A percentile compares a stretch with the other conserved stretches of the same genome.
Conservation (phyloP, 2,797 vertebrate genomes). For the Leucoraja ocellata region DNA sequence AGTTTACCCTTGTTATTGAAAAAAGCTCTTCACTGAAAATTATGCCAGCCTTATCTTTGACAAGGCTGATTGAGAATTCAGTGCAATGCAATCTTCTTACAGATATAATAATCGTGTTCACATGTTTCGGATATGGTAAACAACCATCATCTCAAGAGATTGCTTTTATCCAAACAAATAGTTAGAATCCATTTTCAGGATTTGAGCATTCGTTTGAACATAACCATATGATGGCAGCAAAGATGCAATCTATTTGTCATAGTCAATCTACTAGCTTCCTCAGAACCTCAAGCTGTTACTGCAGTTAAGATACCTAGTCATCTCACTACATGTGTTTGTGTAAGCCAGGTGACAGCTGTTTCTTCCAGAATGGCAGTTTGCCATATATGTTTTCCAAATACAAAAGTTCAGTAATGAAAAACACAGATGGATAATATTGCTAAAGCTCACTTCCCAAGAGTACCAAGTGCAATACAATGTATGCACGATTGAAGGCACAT, state of each 20-base stretch:
- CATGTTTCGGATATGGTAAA: constrained; percentile 9
- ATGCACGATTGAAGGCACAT: not conserved
- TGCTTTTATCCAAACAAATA: not conserved
- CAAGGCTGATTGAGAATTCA: not conserved
- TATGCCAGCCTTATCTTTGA: not conserved
- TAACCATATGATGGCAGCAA: not conserved
- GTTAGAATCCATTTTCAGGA: not conserved
- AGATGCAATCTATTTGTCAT: not conserved
- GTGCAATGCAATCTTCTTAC: not conserved
- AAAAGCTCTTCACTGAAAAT: not conserved
- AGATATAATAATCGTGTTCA: not conserved
- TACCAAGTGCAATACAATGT: not conserved
- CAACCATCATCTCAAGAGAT: constrained; percentile 18
- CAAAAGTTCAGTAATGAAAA: constrained; percentile 20
- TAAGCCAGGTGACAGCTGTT: constrained; percentile 37
- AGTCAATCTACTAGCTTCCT: not conserved
- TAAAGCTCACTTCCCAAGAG: constrained; percentile 12
- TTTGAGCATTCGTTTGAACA: not conserved
- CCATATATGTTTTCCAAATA: constrained; percentile 36
- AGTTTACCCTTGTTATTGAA: not conserved
- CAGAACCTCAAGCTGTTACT: not conserved
- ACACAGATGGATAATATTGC: constrained; percentile 36
- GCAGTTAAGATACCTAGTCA: not conserved
- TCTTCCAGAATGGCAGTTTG: constrained; percentile 18
- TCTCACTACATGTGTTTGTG: constrained; percentile 2